Evolutionary conservation across 2,888 invertebrate genomes (phyloP).

Genomic region (Drosophila mimica): DNA sequence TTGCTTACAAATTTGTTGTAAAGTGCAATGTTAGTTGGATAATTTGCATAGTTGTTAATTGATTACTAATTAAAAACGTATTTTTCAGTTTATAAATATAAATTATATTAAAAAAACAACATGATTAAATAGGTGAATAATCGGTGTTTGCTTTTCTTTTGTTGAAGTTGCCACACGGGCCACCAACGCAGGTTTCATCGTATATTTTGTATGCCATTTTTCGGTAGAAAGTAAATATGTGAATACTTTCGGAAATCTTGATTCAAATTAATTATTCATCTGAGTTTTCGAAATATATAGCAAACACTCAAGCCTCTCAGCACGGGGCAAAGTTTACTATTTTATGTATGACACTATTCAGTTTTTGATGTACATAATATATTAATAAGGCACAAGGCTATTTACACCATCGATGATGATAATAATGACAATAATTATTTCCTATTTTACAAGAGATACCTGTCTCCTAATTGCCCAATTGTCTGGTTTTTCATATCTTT

Average conservation of each 20-base stretch:
- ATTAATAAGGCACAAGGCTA: not conserved
- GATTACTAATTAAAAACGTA: not conserved
- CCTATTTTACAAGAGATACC: not conserved
- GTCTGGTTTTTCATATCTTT: not conserved
- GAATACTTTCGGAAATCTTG: not conserved
- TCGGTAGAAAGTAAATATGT: not conserved
- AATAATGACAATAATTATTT: not conserved
- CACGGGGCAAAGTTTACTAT: not conserved
- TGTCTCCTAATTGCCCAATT: not conserved
- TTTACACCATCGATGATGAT: not conserved
- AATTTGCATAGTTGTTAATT: not conserved
- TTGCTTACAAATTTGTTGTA: not conserved
- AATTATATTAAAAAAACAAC: not conserved
- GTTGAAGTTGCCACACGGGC: not conserved
- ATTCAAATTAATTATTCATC: not conserved
- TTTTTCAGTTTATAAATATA: not conserved
- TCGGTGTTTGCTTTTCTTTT: not conserved
- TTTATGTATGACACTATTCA: not conserved
- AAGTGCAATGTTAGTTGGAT: not conserved
- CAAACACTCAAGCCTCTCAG: constrained; percentile 30
- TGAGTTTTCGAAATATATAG: constrained; percentile 6
- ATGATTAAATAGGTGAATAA: not conserved
- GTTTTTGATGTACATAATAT: not conserved
- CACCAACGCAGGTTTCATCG: not conserved
- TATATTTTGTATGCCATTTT: not conserved